phyloP scores from a whole-genome alignment of 1,140 invertebrate species.

The Papilio polyxenes region DNA sequence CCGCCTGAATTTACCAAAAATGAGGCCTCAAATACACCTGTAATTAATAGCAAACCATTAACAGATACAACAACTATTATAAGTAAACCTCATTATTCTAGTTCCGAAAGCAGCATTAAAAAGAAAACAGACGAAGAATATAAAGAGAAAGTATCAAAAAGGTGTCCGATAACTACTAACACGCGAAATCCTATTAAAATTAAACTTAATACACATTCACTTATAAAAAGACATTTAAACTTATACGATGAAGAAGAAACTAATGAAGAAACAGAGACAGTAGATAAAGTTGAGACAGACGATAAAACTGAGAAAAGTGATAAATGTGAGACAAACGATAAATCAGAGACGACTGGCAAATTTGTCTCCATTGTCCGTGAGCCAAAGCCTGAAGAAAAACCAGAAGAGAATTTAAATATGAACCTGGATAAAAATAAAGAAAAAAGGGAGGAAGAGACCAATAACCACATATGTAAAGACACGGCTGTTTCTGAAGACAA shows the following conservation, averaged over 20 bases:
- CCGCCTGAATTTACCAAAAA: slow-evolving; percentile 35
- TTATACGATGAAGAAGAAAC: slow-evolving; percentile 73
- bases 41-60: slow-evolving; percentile 22
- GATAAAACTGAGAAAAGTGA: slow-evolving; percentile 43
- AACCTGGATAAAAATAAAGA: slow-evolving; percentile 39
- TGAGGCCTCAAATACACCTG: slow-evolving; percentile 23
- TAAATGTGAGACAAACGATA: slow-evolving; percentile 35
- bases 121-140: slow-evolving; percentile 66
- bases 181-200: slow-evolving; percentile 77
- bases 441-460: slow-evolving; percentile 32
- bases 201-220: slow-evolving; percentile 68
- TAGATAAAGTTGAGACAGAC: slow-evolving; percentile 27
- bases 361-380: background rate
- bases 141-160: slow-evolving; percentile 70
- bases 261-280: slow-evolving; percentile 43
- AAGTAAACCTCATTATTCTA: slow-evolving; percentile 38
- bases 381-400: slow-evolving; percentile 1
- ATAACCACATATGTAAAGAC: slow-evolving; percentile 36
- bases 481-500: slow-evolving; percentile 37
- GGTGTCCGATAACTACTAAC: slow-evolving; percentile 72
- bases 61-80: slow-evolving; percentile 24
- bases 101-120: slow-evolving; percentile 44
- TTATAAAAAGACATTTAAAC: slow-evolving; percentile 66
- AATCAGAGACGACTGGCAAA: slow-evolving; percentile 1
- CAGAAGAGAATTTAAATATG: slow-evolving; percentile 22